Evolutionary conservation across 1,140 invertebrate species (phyloP), one percentile per base, ranked within the genome.

Genomic region (Pectinophora gossypiella): DNA sequence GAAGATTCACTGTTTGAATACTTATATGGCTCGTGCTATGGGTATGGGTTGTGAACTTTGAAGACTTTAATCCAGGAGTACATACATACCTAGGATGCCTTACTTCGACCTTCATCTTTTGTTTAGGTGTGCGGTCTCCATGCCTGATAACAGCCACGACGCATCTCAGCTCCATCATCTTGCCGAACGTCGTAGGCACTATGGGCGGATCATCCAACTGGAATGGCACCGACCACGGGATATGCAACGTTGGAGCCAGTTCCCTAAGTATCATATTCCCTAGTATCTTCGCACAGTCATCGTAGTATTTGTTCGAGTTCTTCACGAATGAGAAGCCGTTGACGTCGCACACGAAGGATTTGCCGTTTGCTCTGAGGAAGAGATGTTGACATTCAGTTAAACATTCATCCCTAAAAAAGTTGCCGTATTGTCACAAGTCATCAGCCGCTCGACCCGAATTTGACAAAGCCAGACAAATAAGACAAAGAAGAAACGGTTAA

Each of bases 71-170:
- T n/a, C n/a, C n/a, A n/a, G n/a, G n/a, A n/a, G n/a, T n/a, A n/a
- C 27, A 2, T 12, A 32, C 27, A 12, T 88, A 98, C 94, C 98
- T 98, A 20, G 94, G 96, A 92, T 99, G 97, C 52, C 97, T 92
- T n/a, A 99, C 98, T 91, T 99, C 98, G 67, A 99, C 97, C 89
- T 99, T 99, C 98, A 99, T 99, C 89, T 99, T 99, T 87, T 99
- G 99, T 86, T 99, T 99, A 0, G 99, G 99, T 9, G 98, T 99
- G 67, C 99, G 89, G 85, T 99, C 99, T 0, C 98, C 99, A 76
- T 99, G 99, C 62, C 99, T 88, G 48, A 99, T 99, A 0, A 99
- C 96, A n/a, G 95, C 98, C 19, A 99, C 96, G 0, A 99, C 98
- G 87, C 98, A 99, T 19, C 98, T 89, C 45, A 99, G 87, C 84